phyloP scores from a whole-genome alignment of 2,888 invertebrate species.

The Xestia sexstrigata region DNA sequence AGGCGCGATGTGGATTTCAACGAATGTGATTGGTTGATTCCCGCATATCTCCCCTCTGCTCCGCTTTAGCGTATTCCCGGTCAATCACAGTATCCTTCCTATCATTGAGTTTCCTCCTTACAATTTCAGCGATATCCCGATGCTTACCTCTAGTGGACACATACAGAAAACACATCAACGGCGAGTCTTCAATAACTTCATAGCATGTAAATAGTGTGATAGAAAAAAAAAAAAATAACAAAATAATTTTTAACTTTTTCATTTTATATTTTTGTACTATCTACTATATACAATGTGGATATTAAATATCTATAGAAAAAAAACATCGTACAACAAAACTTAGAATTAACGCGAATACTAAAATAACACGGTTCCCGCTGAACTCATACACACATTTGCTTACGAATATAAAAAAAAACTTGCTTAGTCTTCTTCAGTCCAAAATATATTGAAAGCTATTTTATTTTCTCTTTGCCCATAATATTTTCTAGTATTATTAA shows the following conservation, averaged over 20 bases:
- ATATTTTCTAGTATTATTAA: background rate
- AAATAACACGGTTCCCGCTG: slow-evolving; percentile 70
- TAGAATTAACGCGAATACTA: slow-evolving; percentile 80
- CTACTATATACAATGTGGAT: slow-evolving; percentile 89
- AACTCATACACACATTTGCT: slow-evolving; percentile 65
- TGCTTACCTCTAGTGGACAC: slow-evolving; percentile 81
- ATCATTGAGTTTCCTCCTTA: slow-evolving; percentile 48
- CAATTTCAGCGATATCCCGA: slow-evolving; percentile 76
- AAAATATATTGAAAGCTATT: slow-evolving; percentile 53
- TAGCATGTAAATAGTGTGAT: slow-evolving; percentile 46
- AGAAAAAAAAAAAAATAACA: slow-evolving; percentile 67
- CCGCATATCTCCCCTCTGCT: background rate
- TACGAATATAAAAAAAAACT: slow-evolving; percentile 63
- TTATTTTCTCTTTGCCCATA: background rate
- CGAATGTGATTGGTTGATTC: background rate
- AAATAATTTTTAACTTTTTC: slow-evolving; percentile 80
- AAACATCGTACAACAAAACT: slow-evolving; percentile 84
- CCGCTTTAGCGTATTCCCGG: background rate
- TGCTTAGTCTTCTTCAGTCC: slow-evolving; percentile 39
- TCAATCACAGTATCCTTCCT: background rate
- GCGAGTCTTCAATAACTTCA: slow-evolving; percentile 35
- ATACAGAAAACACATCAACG: slow-evolving; percentile 75
- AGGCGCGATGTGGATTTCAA: background rate
- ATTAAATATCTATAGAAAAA: slow-evolving; percentile 87
- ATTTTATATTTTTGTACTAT: slow-evolving; percentile 90